phyloP scores from a whole-genome alignment of 2,113 vertebrate genomes.

The Canis aureus region DNA sequence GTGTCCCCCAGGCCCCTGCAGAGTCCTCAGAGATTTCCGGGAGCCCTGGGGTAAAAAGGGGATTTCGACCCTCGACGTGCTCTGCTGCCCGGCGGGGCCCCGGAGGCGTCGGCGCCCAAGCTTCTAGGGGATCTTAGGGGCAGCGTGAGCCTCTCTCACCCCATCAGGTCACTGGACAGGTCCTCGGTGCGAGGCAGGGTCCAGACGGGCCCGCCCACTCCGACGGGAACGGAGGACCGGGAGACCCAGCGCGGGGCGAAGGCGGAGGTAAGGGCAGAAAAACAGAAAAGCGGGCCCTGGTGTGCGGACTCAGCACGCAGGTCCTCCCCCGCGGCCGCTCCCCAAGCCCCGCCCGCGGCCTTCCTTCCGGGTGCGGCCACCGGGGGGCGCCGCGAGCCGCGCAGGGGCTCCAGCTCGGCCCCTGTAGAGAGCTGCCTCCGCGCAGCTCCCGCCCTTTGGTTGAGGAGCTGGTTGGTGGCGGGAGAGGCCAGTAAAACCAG shows the following conservation, averaged over 20 bases:
- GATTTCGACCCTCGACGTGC: background rate
- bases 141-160: background rate
- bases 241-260: background rate
- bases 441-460: rapidly evolving
- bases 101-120: background rate
- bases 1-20: background rate
- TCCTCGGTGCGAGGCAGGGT: background rate
- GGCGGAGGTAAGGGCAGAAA: rapidly evolving
- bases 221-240: background rate
- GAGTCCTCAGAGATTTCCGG: conserved; percentile 10
- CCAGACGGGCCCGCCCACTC: rapidly evolving
- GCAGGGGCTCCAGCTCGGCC: rapidly evolving
- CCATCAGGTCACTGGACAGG: background rate
- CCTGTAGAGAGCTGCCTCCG: rapidly evolving
- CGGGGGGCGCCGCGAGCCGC: background rate
- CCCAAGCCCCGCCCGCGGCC: background rate
- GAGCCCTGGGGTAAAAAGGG: background rate
- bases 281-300: rapidly evolving
- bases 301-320: rapidly evolving
- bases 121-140: too few species aligned
- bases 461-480: background rate
- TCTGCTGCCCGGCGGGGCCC: background rate
- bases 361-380: background rate
- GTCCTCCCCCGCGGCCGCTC: background rate
- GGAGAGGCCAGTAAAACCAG: background rate